Evolutionary conservation across 2,888 invertebrate genomes (phyloP).

Genomic region (Cataglyphis rosenhaueri): DNA sequence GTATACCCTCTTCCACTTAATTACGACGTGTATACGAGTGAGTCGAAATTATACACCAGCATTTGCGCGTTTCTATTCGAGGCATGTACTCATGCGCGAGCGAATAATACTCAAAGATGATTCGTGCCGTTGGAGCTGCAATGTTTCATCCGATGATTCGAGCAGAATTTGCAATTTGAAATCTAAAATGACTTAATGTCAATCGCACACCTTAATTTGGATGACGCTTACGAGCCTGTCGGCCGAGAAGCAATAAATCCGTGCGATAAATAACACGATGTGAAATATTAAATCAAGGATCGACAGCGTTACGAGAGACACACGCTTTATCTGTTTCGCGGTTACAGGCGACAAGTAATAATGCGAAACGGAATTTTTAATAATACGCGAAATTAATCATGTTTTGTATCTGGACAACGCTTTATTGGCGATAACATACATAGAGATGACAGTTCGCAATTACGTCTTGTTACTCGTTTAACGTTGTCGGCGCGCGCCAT

Average conservation of each 20-base stretch:
- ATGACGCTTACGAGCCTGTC: background rate
- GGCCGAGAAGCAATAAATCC: background rate
- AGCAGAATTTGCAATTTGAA: background rate
- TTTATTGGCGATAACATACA: constrained; percentile 28
- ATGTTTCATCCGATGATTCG: constrained; percentile 8
- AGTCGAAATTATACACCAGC: constrained; percentile 28
- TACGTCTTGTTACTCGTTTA: constrained; percentile 41
- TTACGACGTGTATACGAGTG: constrained; percentile 39
- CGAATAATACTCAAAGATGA: constrained; percentile 32
- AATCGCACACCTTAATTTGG: background rate
- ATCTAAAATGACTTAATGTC: background rate
- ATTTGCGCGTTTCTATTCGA: constrained; percentile 8
- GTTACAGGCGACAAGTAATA: background rate
- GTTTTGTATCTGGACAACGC: background rate
- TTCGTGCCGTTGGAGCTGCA: background rate
- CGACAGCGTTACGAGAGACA: background rate
- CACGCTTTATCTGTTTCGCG: background rate
- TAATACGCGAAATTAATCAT: constrained; percentile 33
- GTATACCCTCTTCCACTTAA: constrained; percentile 47
- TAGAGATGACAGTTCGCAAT: constrained; percentile 32
- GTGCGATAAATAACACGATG: background rate
- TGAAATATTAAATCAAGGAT: background rate
- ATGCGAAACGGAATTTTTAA: constrained; percentile 25
- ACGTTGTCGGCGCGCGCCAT: constrained; percentile 22
- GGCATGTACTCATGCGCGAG: background rate